Percentiles rank a stretch among this genome's conserved stretches.
Conservation (phyloP, 2,888 invertebrate species). For the Liposcelis brunnea region DNA sequence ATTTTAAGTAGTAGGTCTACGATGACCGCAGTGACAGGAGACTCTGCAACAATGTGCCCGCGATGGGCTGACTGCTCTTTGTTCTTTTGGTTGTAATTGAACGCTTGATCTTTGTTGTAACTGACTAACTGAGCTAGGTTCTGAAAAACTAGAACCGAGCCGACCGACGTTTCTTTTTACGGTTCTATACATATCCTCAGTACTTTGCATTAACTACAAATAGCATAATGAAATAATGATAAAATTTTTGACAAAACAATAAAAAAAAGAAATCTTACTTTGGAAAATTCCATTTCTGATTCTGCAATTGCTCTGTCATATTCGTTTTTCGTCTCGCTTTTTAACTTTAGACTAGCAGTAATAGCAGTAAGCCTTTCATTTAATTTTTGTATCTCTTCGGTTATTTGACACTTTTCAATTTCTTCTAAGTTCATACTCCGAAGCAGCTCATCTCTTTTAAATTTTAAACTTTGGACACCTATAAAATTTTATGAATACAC, state of each 20-base stretch:
- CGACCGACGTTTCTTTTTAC: no score
- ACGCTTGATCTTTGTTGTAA: no score
- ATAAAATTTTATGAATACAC: constrained; percentile 11
- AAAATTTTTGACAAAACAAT: no score
- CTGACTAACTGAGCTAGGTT: no score
- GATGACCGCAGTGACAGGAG: not conserved
- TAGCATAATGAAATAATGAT: not conserved
- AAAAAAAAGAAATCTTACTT: no score
- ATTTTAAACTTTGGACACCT: constrained; percentile 29
- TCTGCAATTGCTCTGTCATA: constrained; percentile 27
- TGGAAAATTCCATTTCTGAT: constrained; percentile 27
- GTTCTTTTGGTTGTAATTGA: no score
- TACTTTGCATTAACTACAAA: no score
- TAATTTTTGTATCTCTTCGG: constrained; percentile 23
- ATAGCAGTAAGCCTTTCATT: constrained; percentile 23
- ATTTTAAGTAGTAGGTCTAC: no score
- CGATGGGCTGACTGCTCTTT: not conserved
- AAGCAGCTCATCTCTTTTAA: constrained; percentile 22
- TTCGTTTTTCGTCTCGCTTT: constrained; percentile 22
- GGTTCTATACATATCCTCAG: no score
- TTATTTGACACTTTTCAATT: constrained; percentile 22
- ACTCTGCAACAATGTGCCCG: no score
- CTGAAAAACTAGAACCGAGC: no score
- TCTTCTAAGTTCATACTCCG: constrained; percentile 24
- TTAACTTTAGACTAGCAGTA: constrained; percentile 22